Base-by-base conservation (phyloP, 2,113 vertebrate genomes). In the Lepidothrix coronata region DNA sequence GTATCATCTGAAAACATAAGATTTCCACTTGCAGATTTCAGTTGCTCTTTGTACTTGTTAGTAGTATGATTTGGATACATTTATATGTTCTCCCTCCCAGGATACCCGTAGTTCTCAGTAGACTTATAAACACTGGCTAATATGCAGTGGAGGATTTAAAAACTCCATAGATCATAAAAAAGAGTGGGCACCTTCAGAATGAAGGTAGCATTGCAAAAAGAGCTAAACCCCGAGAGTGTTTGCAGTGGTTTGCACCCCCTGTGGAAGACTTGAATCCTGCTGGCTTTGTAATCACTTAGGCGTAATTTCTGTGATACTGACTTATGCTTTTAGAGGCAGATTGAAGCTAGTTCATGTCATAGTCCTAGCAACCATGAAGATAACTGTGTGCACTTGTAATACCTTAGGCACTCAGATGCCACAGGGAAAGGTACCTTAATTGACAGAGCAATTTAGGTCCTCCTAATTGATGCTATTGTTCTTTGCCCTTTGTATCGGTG, bases 21-120 rank as follows among this genome's bases (percentile, higher is more conserved):
- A 54, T 51, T 9, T 58, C 8, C 14, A 8, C 33, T 58, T 75
- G 9, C 13, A 35, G 37, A 18, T 78, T 86, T 51, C 66, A 43
- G 10, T 59, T 81, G 8, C 33, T 71, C 4, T 63, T 91, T 86
- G 27, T 65, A 28, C 61, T 88, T 71, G 25, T 76, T 73, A 86
- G 9, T 63, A 25, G 9, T 65, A 37, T 54, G 30, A 43, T 48
- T 86, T 93, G 19, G 48, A 18, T 48, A 27, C 8, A 33, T 37
- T 55, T 55, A 18, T 27, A 44, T 62, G 3, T 37, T 87, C 37
- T 78, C 6, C 17, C 11, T 70, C 19, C 14, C 35, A 46, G 28
- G 44, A 70, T 18, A 28, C 2, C 2, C 0, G 3, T 12, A 9
- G 10, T 41, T 91, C 37, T 37, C 5, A 1, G 7, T 70, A 52